These are phyloP conservation scores for Cantharis rufa DNA, from an alignment of 2,888 invertebrate genomes.

Conservation along the genomic window DNA sequence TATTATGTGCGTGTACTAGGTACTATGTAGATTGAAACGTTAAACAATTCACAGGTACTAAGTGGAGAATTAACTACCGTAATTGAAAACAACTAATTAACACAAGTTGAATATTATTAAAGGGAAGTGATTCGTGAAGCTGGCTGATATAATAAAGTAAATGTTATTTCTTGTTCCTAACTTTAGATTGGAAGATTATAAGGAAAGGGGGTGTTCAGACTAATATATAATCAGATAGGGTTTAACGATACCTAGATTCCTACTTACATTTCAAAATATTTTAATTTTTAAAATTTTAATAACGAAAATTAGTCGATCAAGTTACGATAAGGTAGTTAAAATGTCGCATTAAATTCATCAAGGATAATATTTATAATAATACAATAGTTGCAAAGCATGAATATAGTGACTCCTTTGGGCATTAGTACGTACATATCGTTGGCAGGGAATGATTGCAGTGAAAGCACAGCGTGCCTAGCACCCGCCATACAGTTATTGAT, in stretches of 20 bases:
- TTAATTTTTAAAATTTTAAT: not conserved
- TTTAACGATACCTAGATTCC: not conserved
- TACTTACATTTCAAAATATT: not conserved
- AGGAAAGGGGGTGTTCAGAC: not conserved
- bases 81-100: constrained; percentile 46
- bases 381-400: constrained; percentile 19
- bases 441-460: constrained; percentile 45
- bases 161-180: constrained; percentile 39
- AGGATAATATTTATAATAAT: not conserved
- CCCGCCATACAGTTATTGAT: constrained; percentile 47
- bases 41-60: constrained; percentile 32
- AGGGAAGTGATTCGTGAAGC: constrained; percentile 33
- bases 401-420: constrained; percentile 40
- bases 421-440: constrained; percentile 45
- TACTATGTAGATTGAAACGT: constrained; percentile 5
- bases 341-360: constrained; percentile 4
- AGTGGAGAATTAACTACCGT: constrained; percentile 35
- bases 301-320: not conserved
- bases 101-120: constrained; percentile 38
- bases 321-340: constrained; percentile 14
- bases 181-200: constrained; percentile 19
- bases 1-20: not conserved
- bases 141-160: constrained; percentile 33
- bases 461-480: constrained; percentile 38
- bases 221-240: not conserved